Evolutionary conservation across 2,797 vertebrate species (phyloP), one percentile per base, ranked within the genome.

Genomic region (Chaetophractus vellerosus): DNA sequence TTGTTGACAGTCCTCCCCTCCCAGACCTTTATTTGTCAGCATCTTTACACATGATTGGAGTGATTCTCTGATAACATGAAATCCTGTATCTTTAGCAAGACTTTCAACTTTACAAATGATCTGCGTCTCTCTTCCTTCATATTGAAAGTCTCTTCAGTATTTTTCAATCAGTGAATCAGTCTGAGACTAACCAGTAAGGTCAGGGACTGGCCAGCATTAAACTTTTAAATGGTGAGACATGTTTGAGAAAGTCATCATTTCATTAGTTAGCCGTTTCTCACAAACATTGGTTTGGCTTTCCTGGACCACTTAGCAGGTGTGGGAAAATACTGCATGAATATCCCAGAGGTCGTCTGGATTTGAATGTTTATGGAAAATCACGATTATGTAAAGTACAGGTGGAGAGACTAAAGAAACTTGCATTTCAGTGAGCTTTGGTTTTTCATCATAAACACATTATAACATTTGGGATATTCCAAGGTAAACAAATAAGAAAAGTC

Each of bases 1-100:
- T 1, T 23, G 18, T 8, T 3, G 5, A 48, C 36, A 18, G 21
- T 19, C n/a, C 61, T 63, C 1, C 2, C 4, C 26, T 24, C 3
- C 24, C 52, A 75, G 91, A 33, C 9, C 6, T 1, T 2, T 63
- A 63, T n/a, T n/a, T 36, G 2, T 15, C 19, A 3, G 31, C 19
- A 45, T 52, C 59, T 78, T 28, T 4, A 9, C 4, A 11, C 0
- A 0, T 0, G 23, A 57, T n/a, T 9, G 33, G 6, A 84, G 33
- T 24, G 9, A 66, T 24, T 59, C 10, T 52, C 52, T 5, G 16
- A 16, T 16, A 18, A 18, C 52, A 57, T 5, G n/a, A 63, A 57
- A 90, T 23, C 21, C 69, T 45, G 14, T 8, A 2, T 24, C n/a
- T 50, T 75, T 63, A 7, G n/a, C n/a, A 74, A 88, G 74, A 55